phyloP scores from a whole-genome alignment of 1,140 invertebrate genomes.

The Brachionus rubens region DNA sequence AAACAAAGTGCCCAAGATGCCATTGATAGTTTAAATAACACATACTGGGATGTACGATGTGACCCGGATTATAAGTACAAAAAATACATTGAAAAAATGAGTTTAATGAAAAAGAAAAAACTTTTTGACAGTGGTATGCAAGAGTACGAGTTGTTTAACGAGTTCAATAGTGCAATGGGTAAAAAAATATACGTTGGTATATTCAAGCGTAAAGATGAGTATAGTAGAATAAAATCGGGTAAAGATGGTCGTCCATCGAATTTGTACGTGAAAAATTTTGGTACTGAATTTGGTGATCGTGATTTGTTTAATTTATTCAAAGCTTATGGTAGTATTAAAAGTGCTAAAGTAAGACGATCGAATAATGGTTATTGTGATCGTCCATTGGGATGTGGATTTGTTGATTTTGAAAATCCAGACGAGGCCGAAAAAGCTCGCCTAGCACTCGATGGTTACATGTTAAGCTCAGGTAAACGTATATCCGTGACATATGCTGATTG shows the following conservation, averaged over 20 bases:
- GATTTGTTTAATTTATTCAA: slow-evolving; percentile 43
- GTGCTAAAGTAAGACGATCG: slow-evolving; percentile 28
- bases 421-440: slow-evolving; percentile 33
- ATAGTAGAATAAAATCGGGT: slow-evolving; percentile 18
- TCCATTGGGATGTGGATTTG: slow-evolving; percentile 42
- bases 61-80: slow-evolving; percentile 43
- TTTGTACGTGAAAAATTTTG: slow-evolving; percentile 46
- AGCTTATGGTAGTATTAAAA: slow-evolving; percentile 31
- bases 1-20: slow-evolving; percentile 17
- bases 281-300: slow-evolving; percentile 28
- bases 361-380: slow-evolving; percentile 17
- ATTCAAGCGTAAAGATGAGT: slow-evolving; percentile 40
- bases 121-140: not conserved
- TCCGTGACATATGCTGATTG: slow-evolving; percentile 43
- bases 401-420: slow-evolving; percentile 42
- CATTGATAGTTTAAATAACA: slow-evolving; percentile 29
- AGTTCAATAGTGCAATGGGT: slow-evolving; percentile 6
- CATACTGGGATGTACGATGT: slow-evolving; percentile 30
- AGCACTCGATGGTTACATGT: not conserved
- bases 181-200: slow-evolving; percentile 45
- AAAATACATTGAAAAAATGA: not conserved
- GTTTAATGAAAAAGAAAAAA: not conserved
- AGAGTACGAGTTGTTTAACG: not conserved
- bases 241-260: slow-evolving; percentile 42
- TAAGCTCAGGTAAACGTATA: not conserved